Conservation (phyloP, 2,797 vertebrate genomes). For the Paguma larvata region DNA sequence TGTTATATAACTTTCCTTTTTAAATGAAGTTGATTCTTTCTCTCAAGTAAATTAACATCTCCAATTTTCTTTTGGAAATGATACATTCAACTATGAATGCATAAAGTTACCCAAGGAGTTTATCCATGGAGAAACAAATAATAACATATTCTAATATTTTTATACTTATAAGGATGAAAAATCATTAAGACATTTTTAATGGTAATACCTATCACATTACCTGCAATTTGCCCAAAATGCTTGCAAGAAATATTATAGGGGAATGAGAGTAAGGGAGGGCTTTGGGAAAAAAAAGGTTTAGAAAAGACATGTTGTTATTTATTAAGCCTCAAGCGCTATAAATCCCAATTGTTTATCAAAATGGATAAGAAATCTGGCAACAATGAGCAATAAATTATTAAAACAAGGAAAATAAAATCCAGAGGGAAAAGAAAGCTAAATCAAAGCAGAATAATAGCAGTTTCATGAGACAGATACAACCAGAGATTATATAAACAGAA, state of each 20-base stretch:
- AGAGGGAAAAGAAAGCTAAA: not conserved
- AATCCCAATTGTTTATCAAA: conserved; percentile 19
- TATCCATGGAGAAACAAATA: not conserved
- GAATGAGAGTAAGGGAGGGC: not conserved
- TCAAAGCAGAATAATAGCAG: not conserved
- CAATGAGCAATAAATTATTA: not conserved
- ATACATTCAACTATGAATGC: not conserved
- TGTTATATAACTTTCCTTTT: not conserved
- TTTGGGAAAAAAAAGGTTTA: not conserved
- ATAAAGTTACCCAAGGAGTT: not conserved
- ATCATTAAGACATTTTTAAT: not conserved
- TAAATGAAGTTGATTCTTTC: not conserved
- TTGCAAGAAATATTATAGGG: not conserved
- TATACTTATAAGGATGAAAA: not conserved
- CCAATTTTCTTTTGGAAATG: not conserved
- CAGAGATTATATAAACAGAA: not conserved
- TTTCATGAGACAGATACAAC: not conserved
- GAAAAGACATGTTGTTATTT: not conserved
- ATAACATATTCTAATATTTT: not conserved
- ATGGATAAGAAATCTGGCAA: not conserved
- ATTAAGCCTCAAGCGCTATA: not conserved
- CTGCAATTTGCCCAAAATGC: not conserved
- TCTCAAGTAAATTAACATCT: not conserved
- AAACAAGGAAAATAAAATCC: not conserved
- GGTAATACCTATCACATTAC: not conserved